Evolutionary conservation across 2,797 vertebrate genomes (phyloP).

Genomic region (Channallabes apus): DNA sequence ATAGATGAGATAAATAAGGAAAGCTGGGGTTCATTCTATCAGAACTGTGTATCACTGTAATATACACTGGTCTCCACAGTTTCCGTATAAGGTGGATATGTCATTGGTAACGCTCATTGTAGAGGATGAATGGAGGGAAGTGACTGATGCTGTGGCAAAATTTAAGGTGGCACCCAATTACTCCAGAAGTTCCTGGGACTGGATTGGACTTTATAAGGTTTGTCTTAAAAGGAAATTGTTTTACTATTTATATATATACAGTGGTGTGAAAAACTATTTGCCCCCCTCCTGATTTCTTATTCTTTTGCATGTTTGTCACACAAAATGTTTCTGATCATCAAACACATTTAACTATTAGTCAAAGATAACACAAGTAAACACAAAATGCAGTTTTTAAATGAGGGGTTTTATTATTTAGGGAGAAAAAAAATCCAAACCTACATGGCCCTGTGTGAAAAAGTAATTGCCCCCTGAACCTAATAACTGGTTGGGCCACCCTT

Average conservation of each 20-base stretch:
- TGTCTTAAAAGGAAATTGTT: neutral
- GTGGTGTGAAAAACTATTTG: no score
- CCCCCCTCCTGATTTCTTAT: no score
- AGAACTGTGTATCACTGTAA: conserved; percentile 6
- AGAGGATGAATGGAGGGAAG: conserved; percentile 89
- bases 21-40: neutral
- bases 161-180: conserved; percentile 83
- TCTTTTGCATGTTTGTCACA: no score
- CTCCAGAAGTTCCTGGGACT: conserved; percentile 96
- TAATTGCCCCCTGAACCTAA: no score
- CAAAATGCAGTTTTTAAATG: no score
- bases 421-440: no score
- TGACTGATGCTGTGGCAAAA: conserved; percentile 81
- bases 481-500: no score
- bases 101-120: conserved; percentile 85
- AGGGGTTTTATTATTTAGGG: no score
- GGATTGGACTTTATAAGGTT: conserved; percentile 97
- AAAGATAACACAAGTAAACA: no score
- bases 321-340: no score
- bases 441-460: no score
- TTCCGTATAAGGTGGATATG: conserved; percentile 84
- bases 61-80: conserved; percentile 69
- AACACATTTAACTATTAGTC: no score
- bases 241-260: neutral
- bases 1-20: neutral